A percentile compares a stretch with the other conserved stretches of the same genome.
phyloP scores from a whole-genome alignment of 2,113 vertebrate genomes.

The Cavia aperea region DNA sequence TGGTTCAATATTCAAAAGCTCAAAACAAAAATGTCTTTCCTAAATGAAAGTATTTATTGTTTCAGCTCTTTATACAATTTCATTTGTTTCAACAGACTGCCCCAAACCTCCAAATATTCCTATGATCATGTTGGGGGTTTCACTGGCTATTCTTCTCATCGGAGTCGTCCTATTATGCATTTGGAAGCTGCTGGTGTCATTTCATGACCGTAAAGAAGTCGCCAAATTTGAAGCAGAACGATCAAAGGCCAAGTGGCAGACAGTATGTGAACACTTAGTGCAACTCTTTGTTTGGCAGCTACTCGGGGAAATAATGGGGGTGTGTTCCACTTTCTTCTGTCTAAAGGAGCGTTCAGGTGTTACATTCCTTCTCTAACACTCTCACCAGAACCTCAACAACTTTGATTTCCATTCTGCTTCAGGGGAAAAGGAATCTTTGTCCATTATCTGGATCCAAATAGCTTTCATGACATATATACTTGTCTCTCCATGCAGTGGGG shows the following conservation, averaged over 20 bases:
- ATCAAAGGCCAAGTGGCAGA: slow-evolving; percentile 94
- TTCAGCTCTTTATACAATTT: not conserved
- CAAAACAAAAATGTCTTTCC: not conserved
- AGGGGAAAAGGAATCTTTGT: not conserved
- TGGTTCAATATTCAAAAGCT: not conserved
- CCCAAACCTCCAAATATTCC: slow-evolving; percentile 86
- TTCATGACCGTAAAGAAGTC: slow-evolving; percentile 95
- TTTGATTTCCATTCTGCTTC: slow-evolving; percentile 24
- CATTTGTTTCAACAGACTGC: slow-evolving; percentile 81
- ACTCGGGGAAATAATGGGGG: not conserved
- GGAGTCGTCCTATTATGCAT: slow-evolving; percentile 88
- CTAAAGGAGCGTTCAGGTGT: not conserved
- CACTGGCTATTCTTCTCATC: slow-evolving; percentile 88
- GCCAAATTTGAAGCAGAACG: slow-evolving; percentile 96
- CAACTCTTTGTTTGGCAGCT: not conserved
- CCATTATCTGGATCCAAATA: not conserved
- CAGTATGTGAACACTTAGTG: slow-evolving; percentile 76
- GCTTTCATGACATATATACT: not conserved
- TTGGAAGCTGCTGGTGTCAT: slow-evolving; percentile 94
- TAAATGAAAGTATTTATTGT: not conserved
- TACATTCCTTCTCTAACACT: not conserved
- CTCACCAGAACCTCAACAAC: not conserved
- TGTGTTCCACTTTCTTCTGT: not conserved
- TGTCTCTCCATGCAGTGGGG: not conserved
- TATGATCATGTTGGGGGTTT: slow-evolving; percentile 92